phyloP scores from a whole-genome alignment of 2,797 vertebrate genomes.

The Lithobates sylvaticus region DNA sequence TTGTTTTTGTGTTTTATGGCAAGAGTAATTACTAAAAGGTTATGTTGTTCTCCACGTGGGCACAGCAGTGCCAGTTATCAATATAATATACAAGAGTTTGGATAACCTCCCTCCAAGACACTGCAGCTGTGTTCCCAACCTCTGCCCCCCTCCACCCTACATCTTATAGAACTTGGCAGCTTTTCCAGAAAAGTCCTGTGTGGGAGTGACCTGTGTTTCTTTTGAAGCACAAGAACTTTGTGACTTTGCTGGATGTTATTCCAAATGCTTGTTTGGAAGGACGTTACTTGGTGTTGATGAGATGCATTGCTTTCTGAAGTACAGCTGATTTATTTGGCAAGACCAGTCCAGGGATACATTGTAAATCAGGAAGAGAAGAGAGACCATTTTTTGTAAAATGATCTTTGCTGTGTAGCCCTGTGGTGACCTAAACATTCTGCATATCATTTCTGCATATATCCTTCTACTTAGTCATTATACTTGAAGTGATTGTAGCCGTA shows the following conservation, averaged over 20 bases:
- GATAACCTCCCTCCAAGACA: background rate
- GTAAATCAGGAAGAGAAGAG: conserved; percentile 72
- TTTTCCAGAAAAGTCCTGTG: conserved; percentile 66
- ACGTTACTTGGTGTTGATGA: conserved; percentile 62
- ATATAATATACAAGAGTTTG: no score
- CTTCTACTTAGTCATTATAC: conserved; percentile 19
- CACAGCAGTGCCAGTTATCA: no score
- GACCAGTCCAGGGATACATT: conserved; percentile 71
- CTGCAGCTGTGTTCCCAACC: conserved; percentile 21
- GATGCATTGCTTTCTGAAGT: conserved; percentile 69
- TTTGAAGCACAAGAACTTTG: conserved; percentile 74
- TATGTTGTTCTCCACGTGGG: no score
- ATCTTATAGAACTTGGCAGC: conserved; percentile 69
- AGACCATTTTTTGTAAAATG: conserved; percentile 72
- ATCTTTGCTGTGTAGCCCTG: conserved; percentile 74
- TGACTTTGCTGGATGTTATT: conserved; percentile 69
- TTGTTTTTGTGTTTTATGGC: no score
- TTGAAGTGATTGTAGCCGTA: no score
- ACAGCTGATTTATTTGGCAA: conserved; percentile 76
- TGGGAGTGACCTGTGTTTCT: conserved; percentile 68
- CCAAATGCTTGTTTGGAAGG: conserved; percentile 67
- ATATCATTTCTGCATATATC: conserved; percentile 4
- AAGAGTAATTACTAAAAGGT: no score
- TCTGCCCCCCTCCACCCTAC: background rate
- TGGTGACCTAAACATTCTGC: conserved; percentile 70